A percentile compares a stretch with the other conserved stretches of the same genome.
These are phyloP conservation scores for Crocodylus rhombifer DNA, from an alignment of 2,797 vertebrate species.

Conservation along the genomic window DNA sequence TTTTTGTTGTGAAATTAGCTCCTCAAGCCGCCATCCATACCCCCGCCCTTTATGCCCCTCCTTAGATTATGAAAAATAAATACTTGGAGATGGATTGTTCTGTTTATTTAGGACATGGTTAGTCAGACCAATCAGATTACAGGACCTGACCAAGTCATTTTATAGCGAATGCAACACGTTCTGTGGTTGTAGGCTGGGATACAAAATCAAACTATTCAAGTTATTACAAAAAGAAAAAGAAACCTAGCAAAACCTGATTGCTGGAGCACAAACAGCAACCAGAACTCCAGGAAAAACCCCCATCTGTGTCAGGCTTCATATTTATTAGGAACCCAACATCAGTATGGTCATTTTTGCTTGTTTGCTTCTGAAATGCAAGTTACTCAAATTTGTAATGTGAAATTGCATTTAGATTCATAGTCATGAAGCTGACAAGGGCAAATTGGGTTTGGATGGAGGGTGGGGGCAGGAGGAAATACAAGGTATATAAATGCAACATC, in stretches of 20 bases:
- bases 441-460: conserved; percentile 11
- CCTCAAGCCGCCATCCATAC: fast-evolving
- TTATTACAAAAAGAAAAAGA: conserved; percentile 17
- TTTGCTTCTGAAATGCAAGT: conserved; percentile 75
- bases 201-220: conserved; percentile 38
- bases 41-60: not conserved
- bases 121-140: conserved; percentile 21
- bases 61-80: conserved; percentile 34
- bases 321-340: conserved; percentile 80
- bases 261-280: conserved; percentile 61
- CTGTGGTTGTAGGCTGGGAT: not conserved
- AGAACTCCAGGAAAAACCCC: conserved; percentile 73
- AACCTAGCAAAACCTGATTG: conserved; percentile 33
- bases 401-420: conserved; percentile 49
- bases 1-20: conserved; percentile 35
- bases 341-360: conserved; percentile 73
- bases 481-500: not conserved
- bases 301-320: conserved; percentile 80
- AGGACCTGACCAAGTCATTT: not conserved
- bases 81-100: not conserved
- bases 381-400: conserved; percentile 69
- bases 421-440: conserved; percentile 57
- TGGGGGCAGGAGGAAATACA: conserved; percentile 15
- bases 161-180: conserved; percentile 35
- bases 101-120: conserved; percentile 6